Conservation (phyloP, 2,888 invertebrate genomes). For the Xanthostigma xanthostigma region DNA sequence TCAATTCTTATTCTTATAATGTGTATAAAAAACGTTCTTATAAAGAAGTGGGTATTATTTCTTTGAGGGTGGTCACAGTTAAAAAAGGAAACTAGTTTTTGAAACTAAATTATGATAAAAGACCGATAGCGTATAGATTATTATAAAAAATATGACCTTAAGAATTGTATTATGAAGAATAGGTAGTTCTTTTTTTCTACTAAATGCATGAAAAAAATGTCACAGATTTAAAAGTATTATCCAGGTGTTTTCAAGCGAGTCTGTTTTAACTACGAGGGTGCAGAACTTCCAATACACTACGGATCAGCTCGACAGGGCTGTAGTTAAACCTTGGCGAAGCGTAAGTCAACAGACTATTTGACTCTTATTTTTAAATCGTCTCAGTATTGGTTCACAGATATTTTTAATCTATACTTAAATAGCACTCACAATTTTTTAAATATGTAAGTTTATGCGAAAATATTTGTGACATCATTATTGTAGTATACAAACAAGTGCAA, state of each 20-base stretch:
- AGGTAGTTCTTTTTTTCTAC: neutral
- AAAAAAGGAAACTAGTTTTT: constrained; percentile 1
- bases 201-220: neutral
- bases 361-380: too few relatives aligned
- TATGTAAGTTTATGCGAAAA: too few relatives aligned
- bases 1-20: neutral
- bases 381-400: too few relatives aligned
- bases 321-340: too few relatives aligned
- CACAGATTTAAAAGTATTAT: neutral
- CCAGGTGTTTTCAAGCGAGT: neutral
- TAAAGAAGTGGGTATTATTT: neutral
- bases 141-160: neutral
- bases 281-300: too few relatives aligned
- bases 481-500: too few relatives aligned
- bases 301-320: too few relatives aligned
- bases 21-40: neutral
- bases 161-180: neutral
- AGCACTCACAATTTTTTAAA: too few relatives aligned
- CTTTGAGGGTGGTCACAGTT: constrained; percentile 1
- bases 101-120: neutral
- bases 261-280: too few relatives aligned
- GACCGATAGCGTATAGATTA: constrained; percentile 3
- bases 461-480: too few relatives aligned
- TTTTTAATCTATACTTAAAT: too few relatives aligned
- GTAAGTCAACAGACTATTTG: too few relatives aligned